These are phyloP conservation scores for Cotesia vestalis DNA, from an alignment of 1,140 invertebrate genomes.

Conservation along the genomic window DNA sequence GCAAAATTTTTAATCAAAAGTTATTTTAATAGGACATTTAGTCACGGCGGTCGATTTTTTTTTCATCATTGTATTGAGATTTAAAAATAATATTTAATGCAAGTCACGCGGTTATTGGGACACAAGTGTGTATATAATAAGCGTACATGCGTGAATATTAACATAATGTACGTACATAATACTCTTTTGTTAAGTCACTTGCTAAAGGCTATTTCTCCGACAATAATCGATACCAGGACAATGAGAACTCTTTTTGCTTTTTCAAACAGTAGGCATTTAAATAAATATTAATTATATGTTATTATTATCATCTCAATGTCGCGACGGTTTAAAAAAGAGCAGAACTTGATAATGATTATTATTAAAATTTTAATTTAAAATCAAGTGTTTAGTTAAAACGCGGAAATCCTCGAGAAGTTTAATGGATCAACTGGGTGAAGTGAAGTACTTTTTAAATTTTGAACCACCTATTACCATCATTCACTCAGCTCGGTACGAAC, in stretches of 20 bases:
- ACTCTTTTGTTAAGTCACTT: constrained; percentile 2
- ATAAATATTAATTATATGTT: too few species aligned
- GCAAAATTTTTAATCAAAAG: too few species aligned
- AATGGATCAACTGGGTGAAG: constrained; percentile 3
- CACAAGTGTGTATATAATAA: constrained; percentile 17
- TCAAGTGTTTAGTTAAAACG: not conserved
- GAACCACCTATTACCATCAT: constrained; percentile 18
- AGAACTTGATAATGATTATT: too few species aligned
- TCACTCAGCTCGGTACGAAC: constrained; percentile 22
- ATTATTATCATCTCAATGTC: too few species aligned
- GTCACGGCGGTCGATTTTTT: too few species aligned
- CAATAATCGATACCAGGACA: constrained; percentile 1
- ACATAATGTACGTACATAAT: not conserved
- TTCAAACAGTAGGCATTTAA: not conserved
- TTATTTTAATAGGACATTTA: too few species aligned
- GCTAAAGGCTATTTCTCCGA: constrained; percentile 25
- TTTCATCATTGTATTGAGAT: too few species aligned
- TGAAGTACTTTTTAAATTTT: constrained; percentile 19
- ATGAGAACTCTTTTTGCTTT: constrained; percentile 13
- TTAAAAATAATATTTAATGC: constrained; percentile 20
- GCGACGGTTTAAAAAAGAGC: too few species aligned
- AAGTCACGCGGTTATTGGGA: constrained; percentile 36
- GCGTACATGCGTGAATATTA: constrained; percentile 2
- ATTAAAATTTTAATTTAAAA: not conserved
- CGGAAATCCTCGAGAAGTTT: not conserved